Evolutionary conservation across 2,888 invertebrate species (phyloP).

Genomic region (Drosophila austrosaltans): DNA sequence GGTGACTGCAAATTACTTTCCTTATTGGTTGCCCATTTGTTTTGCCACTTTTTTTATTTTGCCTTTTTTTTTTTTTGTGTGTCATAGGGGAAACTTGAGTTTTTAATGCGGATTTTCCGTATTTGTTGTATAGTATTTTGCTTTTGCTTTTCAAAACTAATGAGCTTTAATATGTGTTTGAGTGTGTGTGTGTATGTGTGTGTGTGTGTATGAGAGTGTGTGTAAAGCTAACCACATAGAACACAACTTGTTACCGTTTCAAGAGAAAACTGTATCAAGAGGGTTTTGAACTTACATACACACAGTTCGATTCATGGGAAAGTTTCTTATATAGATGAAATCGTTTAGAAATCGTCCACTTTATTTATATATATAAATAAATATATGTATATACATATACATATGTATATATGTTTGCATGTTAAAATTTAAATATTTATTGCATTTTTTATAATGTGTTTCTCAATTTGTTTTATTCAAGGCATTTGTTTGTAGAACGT

Average conservation of each 20-base stretch:
- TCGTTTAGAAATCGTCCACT: too few relatives aligned
- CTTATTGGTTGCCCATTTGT: slow-evolving; percentile 53
- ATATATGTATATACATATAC: neutral
- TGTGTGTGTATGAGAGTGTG: neutral
- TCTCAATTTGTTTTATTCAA: neutral
- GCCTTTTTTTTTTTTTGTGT: slow-evolving; percentile 46
- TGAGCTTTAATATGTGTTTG: slow-evolving; percentile 51
- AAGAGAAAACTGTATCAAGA: slow-evolving; percentile 50
- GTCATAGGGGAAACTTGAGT: slow-evolving; percentile 70
- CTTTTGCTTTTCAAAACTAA: slow-evolving; percentile 55
- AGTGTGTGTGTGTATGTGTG: too few relatives aligned
- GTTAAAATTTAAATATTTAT: neutral
- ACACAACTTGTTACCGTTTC: slow-evolving; percentile 28
- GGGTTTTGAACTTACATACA: slow-evolving; percentile 34
- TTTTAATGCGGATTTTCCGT: slow-evolving; percentile 75
- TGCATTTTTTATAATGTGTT: too few relatives aligned
- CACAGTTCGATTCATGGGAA: neutral
- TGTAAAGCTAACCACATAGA: slow-evolving; percentile 9
- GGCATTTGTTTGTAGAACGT: neutral
- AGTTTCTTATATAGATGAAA: slow-evolving; percentile 2
- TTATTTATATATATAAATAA: too few relatives aligned
- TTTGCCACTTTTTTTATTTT: slow-evolving; percentile 11
- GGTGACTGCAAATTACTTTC: slow-evolving; percentile 75
- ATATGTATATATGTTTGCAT: neutral
- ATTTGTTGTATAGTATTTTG: slow-evolving; percentile 20